These are phyloP conservation scores for Vulpes lagopus DNA, from an alignment of 2,113 vertebrate species.

Conservation along the genomic window DNA sequence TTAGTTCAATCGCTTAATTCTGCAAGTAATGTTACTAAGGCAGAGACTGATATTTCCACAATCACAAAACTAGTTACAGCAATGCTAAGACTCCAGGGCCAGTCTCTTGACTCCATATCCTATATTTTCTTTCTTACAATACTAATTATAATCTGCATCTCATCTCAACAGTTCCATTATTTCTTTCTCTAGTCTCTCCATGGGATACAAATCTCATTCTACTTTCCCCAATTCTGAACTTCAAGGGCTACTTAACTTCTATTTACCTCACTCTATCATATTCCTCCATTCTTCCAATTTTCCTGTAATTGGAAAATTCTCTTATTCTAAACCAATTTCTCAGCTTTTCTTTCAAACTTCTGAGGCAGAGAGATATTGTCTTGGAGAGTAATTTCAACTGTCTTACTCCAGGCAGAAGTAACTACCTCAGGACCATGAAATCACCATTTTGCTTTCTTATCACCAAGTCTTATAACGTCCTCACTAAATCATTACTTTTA, in stretches of 20 bases:
- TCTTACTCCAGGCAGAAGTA: background rate
- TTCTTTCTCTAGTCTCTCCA: background rate
- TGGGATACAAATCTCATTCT: background rate
- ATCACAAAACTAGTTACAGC: background rate
- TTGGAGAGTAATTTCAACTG: background rate
- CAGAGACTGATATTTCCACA: background rate
- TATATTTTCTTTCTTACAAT: background rate
- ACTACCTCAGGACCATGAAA: background rate
- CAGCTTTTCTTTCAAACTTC: conserved; percentile 19
- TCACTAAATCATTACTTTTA: conserved; percentile 2
- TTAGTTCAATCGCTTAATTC: conserved; percentile 8
- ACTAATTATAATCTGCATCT: background rate
- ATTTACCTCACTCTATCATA: background rate
- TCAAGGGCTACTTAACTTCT: background rate
- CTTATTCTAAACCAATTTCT: conserved; percentile 38
- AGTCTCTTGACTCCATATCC: background rate
- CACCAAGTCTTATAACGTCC: background rate
- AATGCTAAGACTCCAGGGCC: background rate
- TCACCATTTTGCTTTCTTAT: background rate
- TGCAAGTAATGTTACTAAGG: background rate
- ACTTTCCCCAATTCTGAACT: background rate
- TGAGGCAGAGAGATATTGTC: background rate
- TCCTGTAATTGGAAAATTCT: conserved; percentile 17
- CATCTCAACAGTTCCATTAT: background rate
- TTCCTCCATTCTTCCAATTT: background rate